Base-by-base conservation (phyloP, 2,888 invertebrate genomes). In the Dioctria rufipes region DNA sequence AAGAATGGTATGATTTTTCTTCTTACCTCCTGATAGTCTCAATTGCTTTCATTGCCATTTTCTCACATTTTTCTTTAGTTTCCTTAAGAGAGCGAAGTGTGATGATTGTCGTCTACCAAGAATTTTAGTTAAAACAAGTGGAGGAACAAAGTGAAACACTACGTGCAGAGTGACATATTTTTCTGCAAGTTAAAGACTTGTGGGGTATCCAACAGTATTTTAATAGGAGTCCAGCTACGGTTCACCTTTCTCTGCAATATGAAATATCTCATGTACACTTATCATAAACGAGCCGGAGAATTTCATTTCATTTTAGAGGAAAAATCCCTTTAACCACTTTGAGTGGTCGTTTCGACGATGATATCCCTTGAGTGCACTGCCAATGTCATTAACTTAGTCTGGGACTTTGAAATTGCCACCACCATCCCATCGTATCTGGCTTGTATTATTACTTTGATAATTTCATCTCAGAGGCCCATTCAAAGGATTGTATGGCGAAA, bases 361-460 rank as follows among this genome's bases (percentile, higher is more conserved):
- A 73, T 73, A 73, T 54, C 73, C 73, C 60, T 73, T 25, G 73
- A 73, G 73, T 73, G 73, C 60, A 60, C 58, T 60, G 73, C 73
- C 73, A 73, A 73, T 58, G 73, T 73, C 73, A 60, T 73, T 73
- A 73, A 73, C 73, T 73, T 73, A 60, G 73, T 73, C 73, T 73
- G 60, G 73, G 73, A 73, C 73, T 73, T 73, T 73, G 73, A 58
- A 73, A 58, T 58, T 58, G 60, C 43, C 73, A 58, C 13, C 73
- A 40, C 73, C 42, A 39, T 39, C 11, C 61, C 61, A 54, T 11
- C 25, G 61, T 25, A 25, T 25, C 61, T 51, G 73, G 43, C 60
- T 58, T n/a, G 49, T 78, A 65, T 78, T 78, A 78, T 78, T 78
- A 78, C 78, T 63, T 78, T 78, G 63, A 78, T 78, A 78, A 63